Base-by-base conservation (phyloP, 2,797 vertebrate species). In the Chelidonichthys spinosus region DNA sequence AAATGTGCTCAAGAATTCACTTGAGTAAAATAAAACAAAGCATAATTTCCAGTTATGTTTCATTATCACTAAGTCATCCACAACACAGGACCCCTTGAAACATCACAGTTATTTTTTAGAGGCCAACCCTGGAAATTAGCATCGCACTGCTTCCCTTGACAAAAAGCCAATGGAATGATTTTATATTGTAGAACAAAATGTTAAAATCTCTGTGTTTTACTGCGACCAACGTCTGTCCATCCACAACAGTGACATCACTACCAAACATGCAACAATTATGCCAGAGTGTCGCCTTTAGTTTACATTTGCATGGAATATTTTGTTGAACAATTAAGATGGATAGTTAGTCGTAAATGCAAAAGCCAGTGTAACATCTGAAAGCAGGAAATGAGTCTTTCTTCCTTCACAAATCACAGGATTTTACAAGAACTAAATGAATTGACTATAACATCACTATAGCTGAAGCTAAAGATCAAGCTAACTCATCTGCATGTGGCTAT, bases 401-500 rank as follows among this genome's bases (percentile, higher is more conserved):
- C 4, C 14, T 46, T 49, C 2, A 72, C 42, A 43, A 53, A 66
- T 46, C 60, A 69, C 54, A 66, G 15, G 10, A 18, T 36, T 14
- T 50, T 55, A 2, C 63, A 74, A 18, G 40, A 35, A 6, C 15
- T 13, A 37, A 15, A 40, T 40, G 2, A 55, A 52, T 59, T 60
- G 18, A 5, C 10, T 56, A 13, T 54, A 55, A 46, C 37, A 64
- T 66, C 10, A 4, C 17, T 5, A 17, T 4, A 59, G n/a, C 15
- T 76, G 35, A 81, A 81, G 66, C 44, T 65, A 77, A 62, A 70
- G 44, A 82, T 88, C 49, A 69, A 55, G 55, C 68, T 55, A 74
- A 62, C 62, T 80, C 83, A 87, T 54, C 61, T 74, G 85, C 86
- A 84, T 79, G 71, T 62, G 37, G 32, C 78, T 76, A 18, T 44